Conservation (phyloP, 1,140 invertebrate species). For the Matsumurasca onukii region DNA sequence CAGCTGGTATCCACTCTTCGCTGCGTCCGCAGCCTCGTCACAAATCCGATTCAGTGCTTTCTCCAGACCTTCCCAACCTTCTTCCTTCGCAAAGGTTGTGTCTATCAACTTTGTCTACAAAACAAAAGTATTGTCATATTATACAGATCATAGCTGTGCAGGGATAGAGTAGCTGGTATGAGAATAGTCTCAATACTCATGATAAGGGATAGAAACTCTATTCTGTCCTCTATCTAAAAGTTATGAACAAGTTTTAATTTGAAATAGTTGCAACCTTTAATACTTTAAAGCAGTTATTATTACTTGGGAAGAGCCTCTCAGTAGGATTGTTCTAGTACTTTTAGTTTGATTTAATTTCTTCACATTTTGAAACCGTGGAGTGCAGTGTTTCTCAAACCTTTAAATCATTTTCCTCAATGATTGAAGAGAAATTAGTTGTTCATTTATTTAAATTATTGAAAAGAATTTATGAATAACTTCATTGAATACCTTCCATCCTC, state of each 20-base stretch:
- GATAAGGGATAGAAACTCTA: too few species aligned
- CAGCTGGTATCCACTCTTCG: constrained; percentile 77
- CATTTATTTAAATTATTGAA: background rate
- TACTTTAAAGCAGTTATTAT: background rate
- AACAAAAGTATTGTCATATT: constrained; percentile 1
- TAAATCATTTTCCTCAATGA: too few species aligned
- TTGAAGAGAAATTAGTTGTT: too few species aligned
- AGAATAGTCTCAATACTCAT: too few species aligned
- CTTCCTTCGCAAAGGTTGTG: constrained; percentile 76
- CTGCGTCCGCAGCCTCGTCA: constrained; percentile 78
- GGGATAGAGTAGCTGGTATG: too few species aligned
- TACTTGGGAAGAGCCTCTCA: too few species aligned
- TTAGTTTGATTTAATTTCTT: too few species aligned
- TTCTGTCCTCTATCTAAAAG: too few species aligned
- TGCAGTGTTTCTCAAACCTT: too few species aligned
- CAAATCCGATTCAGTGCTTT: constrained; percentile 79
- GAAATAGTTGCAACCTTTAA: background rate
- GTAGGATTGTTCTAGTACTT: too few species aligned
- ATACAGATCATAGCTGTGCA: too few species aligned
- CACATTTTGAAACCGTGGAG: too few species aligned
- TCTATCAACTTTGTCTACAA: constrained; percentile 80
- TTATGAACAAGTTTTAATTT: background rate
- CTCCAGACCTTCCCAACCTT: constrained; percentile 71
- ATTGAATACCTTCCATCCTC: constrained; percentile 88
- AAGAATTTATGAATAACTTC: background rate